These are phyloP conservation scores for Echeneis naucrates DNA, from an alignment of 2,797 vertebrate genomes.

Conservation along the genomic window DNA sequence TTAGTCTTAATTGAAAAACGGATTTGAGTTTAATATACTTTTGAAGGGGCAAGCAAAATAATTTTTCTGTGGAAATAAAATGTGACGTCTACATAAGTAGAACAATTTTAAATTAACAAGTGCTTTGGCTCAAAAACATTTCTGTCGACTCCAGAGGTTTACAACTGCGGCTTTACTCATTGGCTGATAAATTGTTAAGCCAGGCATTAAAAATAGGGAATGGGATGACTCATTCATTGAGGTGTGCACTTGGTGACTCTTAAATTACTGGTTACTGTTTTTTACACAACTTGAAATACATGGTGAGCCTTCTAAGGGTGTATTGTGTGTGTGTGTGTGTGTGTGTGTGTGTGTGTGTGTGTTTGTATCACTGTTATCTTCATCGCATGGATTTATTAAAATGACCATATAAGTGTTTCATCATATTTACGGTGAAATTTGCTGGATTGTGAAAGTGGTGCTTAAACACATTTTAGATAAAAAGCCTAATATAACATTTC, in stretches of 20 bases:
- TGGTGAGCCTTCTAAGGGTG: conserved; percentile 46
- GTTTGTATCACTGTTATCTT: conserved; percentile 29
- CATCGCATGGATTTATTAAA: conserved; percentile 39
- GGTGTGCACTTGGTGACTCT: conserved; percentile 36
- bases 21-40: too few relatives aligned
- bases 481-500: conserved; percentile 36
- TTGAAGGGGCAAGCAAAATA: too few relatives aligned
- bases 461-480: conserved; percentile 31
- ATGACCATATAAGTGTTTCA: conserved; percentile 44
- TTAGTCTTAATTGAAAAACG: too few relatives aligned
- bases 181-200: conserved; percentile 35
- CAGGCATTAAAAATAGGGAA: conserved; percentile 41
- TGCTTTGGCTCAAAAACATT: conserved; percentile 15
- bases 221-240: conserved; percentile 40
- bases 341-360: too few relatives aligned
- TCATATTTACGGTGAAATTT: conserved; percentile 39
- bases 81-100: background rate
- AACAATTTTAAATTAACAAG: background rate
- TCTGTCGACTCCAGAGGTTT: conserved; percentile 24
- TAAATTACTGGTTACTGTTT: conserved; percentile 44
- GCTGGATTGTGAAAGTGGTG: conserved; percentile 29
- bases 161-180: conserved; percentile 9
- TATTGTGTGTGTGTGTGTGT: too few relatives aligned
- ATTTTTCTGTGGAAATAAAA: background rate
- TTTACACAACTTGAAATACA: conserved; percentile 43